These are phyloP conservation scores for Paramormyrops hopkinsi DNA, from an alignment of 2,797 vertebrate species.

Conservation along the genomic window DNA sequence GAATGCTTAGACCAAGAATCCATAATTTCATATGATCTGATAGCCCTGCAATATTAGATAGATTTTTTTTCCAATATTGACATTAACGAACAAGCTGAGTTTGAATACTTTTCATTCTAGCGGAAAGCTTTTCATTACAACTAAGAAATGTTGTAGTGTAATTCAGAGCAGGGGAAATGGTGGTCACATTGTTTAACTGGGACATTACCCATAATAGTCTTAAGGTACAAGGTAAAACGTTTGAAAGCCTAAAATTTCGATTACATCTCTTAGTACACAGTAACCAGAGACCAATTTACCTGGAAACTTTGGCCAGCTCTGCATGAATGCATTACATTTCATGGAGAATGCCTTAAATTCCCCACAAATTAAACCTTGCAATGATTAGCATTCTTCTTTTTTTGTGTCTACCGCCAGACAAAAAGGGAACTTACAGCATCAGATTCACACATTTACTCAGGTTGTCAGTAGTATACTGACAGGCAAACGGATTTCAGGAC, in stretches of 20 bases:
- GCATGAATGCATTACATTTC: neutral
- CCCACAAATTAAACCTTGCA: neutral
- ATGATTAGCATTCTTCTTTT: neutral
- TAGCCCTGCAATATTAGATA: conserved; percentile 82
- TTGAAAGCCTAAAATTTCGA: conserved; percentile 19
- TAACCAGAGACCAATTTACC: neutral
- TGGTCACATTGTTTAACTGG: conserved; percentile 46
- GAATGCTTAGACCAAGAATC: conserved; percentile 51
- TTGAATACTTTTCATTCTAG: conserved; percentile 57
- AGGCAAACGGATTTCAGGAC: neutral
- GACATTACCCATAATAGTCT: conserved; percentile 40
- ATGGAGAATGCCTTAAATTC: neutral
- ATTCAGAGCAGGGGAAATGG: conserved; percentile 49
- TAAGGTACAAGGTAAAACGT: conserved; percentile 3
- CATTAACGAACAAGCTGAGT: conserved; percentile 76
- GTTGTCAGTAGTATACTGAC: neutral
- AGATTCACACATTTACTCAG: neutral
- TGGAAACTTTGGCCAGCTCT: neutral
- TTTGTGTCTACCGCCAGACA: neutral
- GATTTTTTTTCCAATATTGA: conserved; percentile 70
- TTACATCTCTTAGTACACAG: conserved; percentile 4
- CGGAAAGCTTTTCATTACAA: conserved; percentile 48
- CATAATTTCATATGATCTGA: conserved; percentile 87
- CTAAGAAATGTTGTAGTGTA: conserved; percentile 30
- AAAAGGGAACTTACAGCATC: neutral